phyloP scores from a whole-genome alignment of 2,888 invertebrate species.

The Agrochola macilenta region DNA sequence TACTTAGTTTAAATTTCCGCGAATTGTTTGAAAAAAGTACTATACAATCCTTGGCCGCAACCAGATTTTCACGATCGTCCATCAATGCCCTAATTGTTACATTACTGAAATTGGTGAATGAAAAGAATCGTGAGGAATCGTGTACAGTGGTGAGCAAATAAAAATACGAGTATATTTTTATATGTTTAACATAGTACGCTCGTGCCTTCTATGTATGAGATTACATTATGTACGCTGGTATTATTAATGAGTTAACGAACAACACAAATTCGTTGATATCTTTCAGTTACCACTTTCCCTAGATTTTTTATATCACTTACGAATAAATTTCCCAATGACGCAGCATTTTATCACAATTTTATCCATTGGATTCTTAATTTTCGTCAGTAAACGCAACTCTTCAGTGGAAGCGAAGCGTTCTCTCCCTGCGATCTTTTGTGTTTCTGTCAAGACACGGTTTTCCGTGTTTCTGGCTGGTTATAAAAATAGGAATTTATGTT shows the following conservation, averaged over 20 bases:
- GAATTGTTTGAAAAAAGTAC: too few relatives aligned
- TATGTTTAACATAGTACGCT: too few relatives aligned
- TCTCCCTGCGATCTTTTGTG: constrained; percentile 5
- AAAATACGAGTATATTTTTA: too few relatives aligned
- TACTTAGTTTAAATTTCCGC: too few relatives aligned
- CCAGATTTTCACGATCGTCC: too few relatives aligned
- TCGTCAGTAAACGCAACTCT: background rate
- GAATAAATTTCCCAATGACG: constrained; percentile 2
- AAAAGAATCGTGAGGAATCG: background rate
- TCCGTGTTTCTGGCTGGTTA: constrained; percentile 1
- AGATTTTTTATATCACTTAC: constrained; percentile 1
- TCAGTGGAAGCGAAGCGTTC: background rate
- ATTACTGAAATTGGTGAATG: too few relatives aligned
- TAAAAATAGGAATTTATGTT: constrained; percentile 5
- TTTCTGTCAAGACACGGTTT: background rate
- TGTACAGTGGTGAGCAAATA: background rate
- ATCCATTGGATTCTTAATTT: constrained; percentile 1
- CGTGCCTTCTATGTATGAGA: background rate
- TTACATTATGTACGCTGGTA: background rate
- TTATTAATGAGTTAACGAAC: background rate
- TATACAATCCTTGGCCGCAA: too few relatives aligned
- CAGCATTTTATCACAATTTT: constrained; percentile 12
- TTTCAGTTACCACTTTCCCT: constrained; percentile 5
- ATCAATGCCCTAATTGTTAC: too few relatives aligned
- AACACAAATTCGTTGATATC: background rate